Conservation (phyloP, 2,888 invertebrate genomes). For the Toxonevra muliebris region DNA sequence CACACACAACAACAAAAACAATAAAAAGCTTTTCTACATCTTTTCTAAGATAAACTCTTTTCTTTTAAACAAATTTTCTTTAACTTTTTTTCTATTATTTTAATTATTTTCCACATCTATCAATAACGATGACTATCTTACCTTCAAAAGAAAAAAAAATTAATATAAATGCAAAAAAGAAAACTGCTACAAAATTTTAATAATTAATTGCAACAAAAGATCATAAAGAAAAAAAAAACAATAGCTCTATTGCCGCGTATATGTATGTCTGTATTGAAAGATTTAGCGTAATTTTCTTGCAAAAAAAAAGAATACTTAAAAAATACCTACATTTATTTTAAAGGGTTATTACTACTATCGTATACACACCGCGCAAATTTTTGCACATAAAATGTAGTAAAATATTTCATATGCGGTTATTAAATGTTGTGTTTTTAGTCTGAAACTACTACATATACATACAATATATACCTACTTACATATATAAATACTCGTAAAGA, state of each 20-base stretch:
- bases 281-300: slow-evolving; percentile 18
- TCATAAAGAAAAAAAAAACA: slow-evolving; percentile 22
- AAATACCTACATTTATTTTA: slow-evolving; percentile 28
- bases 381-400: slow-evolving; percentile 8
- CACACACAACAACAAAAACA: slow-evolving; percentile 1
- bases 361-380: slow-evolving; percentile 24
- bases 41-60: slow-evolving; percentile 17
- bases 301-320: slow-evolving; percentile 34
- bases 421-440: slow-evolving; percentile 26
- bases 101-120: slow-evolving; percentile 59
- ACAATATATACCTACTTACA: slow-evolving; percentile 26
- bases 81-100: too few species aligned
- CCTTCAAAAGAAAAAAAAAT: slow-evolving; percentile 41
- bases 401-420: slow-evolving; percentile 35
- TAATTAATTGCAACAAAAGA: slow-evolving; percentile 15
- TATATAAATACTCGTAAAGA: slow-evolving; percentile 31
- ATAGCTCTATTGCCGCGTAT: slow-evolving; percentile 65
- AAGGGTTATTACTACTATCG: slow-evolving; percentile 10
- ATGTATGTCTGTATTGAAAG: slow-evolving; percentile 61
- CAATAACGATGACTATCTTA: slow-evolving; percentile 65
- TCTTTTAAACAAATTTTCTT: neutral
- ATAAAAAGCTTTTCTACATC: neutral
- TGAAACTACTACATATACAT: slow-evolving; percentile 34
- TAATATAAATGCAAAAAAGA: slow-evolving; percentile 32
- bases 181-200: slow-evolving; percentile 32